Evolutionary conservation across 2,888 invertebrate species (phyloP), one percentile per base, ranked within the genome.

Genomic region (Pemphredon lugubris): DNA sequence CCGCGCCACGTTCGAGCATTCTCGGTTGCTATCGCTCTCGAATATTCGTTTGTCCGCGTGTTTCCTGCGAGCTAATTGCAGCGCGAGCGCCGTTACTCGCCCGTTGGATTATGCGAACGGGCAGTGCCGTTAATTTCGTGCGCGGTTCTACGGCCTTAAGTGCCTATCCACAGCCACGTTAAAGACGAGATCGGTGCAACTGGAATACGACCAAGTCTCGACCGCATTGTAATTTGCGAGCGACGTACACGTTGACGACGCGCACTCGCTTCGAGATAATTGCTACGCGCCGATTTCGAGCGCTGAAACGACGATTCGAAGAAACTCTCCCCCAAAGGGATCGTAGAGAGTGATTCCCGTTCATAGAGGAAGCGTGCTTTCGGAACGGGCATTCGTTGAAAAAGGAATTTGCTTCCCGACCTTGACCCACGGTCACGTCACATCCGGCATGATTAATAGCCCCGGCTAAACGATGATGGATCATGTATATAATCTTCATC

Each of bases 51-150:
- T 66, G 77, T 61, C 77, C 77, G 59, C 79, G 81, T 83, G 78
- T 83, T 84, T 79, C 83, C 79, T 77, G 79, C 79, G 77, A 84
- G 85, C 86, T 88, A 88, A 88, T 88, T 88, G 85, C 84, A 78
- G 78, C 79, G 81, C 77, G 80, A 84, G 79, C 81, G 82, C 83
- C 85, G 85, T 86, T 86, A 84, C 74, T 82, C 82, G 81, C 68
- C 71, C 54, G 73, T 66, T 74, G 84, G 83, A 84, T 85, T 86
- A 83, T 83, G 82, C 79, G 82, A 84, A 80, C 77, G 77, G 74
- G 60, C 76, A 50, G 73, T 81, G 81, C 84, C 84, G 83, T 86
- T 86, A 85, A 84, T 86, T 83, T 82, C 70, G 74, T 73, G 71
- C 68, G 55, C 59, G 54, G 72, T 67, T 58, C 64, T 48, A 58